Percentiles rank a stretch among this genome's conserved stretches.
Conservation (phyloP, 53 echinoderm and acorn worm genomes). For the Antedon mediterranea region DNA sequence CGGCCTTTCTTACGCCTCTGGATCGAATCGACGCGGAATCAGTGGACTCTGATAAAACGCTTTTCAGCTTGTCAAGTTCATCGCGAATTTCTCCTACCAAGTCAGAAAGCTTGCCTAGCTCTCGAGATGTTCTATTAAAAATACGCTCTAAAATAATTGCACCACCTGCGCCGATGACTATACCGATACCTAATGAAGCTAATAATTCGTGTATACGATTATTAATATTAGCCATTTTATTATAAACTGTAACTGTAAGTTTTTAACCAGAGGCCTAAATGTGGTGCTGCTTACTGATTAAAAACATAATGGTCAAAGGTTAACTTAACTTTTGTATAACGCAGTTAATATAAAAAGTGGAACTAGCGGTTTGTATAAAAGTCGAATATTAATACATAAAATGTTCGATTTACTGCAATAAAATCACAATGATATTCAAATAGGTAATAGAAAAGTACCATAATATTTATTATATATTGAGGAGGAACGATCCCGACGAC, state of each 20-base stretch:
- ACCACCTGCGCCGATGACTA: constrained; percentile 26
- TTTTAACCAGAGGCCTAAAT: no score
- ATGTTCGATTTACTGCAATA: no score
- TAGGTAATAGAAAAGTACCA: no score
- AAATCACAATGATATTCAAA: no score
- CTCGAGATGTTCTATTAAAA: not conserved
- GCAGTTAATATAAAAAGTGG: no score
- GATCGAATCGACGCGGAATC: not conserved
- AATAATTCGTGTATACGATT: constrained; percentile 25
- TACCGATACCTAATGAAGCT: constrained; percentile 31
- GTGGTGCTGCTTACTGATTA: no score
- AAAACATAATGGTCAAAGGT: no score
- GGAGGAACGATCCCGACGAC: no score
- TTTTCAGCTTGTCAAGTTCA: constrained; percentile 19
- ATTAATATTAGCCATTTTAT: constrained; percentile 1
- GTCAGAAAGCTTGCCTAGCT: constrained; percentile 25
- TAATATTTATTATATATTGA: no score
- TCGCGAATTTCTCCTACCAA: constrained; percentile 14
- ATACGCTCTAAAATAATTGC: constrained; percentile 21
- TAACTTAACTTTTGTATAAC: no score
- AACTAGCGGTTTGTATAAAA: no score
- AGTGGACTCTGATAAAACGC: constrained; percentile 10
- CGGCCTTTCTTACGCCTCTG: not conserved
- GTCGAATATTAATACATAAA: no score
- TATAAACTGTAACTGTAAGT: not conserved